These are phyloP conservation scores for Cybosia mesomella DNA, from an alignment of 2,888 invertebrate species.

Conservation along the genomic window DNA sequence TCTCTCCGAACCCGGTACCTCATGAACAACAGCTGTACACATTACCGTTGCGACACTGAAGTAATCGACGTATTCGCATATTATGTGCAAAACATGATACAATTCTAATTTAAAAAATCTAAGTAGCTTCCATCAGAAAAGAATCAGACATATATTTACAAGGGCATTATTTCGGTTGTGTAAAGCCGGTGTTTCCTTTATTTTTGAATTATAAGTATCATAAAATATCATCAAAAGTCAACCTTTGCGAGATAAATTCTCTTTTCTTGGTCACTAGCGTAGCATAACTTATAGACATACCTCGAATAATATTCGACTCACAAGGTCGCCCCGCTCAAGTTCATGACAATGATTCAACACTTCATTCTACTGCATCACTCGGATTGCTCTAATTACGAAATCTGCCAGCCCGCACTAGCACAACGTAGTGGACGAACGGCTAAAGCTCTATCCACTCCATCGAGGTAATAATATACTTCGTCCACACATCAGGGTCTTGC, in stretches of 20 bases:
- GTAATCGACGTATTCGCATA: too few species aligned
- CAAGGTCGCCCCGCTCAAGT: neutral
- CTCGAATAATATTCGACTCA: neutral
- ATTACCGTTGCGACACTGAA: too few species aligned
- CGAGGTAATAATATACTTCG: too few species aligned
- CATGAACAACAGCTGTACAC: too few species aligned
- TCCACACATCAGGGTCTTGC: too few species aligned
- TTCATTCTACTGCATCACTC: neutral
- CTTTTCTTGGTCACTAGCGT: neutral
- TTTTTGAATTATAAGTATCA: neutral
- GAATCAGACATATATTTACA: neutral
- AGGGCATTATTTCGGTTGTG: neutral
- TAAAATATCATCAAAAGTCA: neutral
- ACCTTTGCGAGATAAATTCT: neutral
- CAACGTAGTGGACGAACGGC: neutral
- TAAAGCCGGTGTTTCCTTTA: neutral
- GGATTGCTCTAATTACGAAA: neutral
- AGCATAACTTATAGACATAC: neutral
- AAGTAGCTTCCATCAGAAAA: neutral
- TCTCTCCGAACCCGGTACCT: too few species aligned
- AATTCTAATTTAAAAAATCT: too few species aligned
- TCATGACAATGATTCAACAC: constrained; percentile 1
- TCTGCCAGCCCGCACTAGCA: neutral
- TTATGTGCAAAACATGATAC: too few species aligned
- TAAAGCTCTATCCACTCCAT: too few species aligned